A percentile compares a stretch with the other conserved stretches of the same genome.
These are phyloP conservation scores for Menidia menidia DNA, from an alignment of 2,797 vertebrate genomes.

Conservation along the genomic window DNA sequence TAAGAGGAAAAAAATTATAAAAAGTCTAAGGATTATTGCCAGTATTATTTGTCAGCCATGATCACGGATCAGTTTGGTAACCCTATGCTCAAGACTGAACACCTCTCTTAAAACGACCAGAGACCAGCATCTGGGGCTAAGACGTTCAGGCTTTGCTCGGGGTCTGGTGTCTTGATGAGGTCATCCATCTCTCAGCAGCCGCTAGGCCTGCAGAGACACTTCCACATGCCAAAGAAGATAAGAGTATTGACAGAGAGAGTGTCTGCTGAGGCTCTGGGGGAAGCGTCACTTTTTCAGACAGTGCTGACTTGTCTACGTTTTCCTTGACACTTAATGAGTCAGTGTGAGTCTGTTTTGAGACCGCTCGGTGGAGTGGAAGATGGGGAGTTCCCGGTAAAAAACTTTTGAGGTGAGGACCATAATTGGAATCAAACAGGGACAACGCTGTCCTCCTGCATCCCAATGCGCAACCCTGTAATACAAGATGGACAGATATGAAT, in stretches of 20 bases:
- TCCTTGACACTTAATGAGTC: constrained; percentile 66
- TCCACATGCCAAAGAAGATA: constrained; percentile 53
- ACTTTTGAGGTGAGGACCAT: constrained; percentile 78
- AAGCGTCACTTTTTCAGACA: constrained; percentile 52
- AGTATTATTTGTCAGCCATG: constrained; percentile 34
- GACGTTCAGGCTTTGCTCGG: constrained; percentile 5
- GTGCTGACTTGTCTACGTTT: constrained; percentile 63
- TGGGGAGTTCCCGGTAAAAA: constrained; percentile 69
- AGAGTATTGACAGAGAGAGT: constrained; percentile 57
- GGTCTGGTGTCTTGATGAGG: constrained; percentile 43
- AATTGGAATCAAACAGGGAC: constrained; percentile 81
- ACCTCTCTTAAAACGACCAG: constrained; percentile 18
- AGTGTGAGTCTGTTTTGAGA: constrained; percentile 63
- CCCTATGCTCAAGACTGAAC: constrained; percentile 34
- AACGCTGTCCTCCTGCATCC: constrained; percentile 71
- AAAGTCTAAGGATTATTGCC: constrained; percentile 12
- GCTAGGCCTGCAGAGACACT: constrained; percentile 50
- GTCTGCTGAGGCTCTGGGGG: constrained; percentile 38
- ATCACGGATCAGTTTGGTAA: constrained; percentile 22
- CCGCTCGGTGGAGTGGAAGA: constrained; percentile 38
- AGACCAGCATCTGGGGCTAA: constrained; percentile 17
- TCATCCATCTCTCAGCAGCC: constrained; percentile 57
- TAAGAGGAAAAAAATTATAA: constrained; percentile 8
- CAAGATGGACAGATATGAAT: constrained; percentile 59
- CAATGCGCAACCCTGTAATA: constrained; percentile 77